phyloP scores from a whole-genome alignment of 2,888 invertebrate genomes.

The Heteromurus nitidus region DNA sequence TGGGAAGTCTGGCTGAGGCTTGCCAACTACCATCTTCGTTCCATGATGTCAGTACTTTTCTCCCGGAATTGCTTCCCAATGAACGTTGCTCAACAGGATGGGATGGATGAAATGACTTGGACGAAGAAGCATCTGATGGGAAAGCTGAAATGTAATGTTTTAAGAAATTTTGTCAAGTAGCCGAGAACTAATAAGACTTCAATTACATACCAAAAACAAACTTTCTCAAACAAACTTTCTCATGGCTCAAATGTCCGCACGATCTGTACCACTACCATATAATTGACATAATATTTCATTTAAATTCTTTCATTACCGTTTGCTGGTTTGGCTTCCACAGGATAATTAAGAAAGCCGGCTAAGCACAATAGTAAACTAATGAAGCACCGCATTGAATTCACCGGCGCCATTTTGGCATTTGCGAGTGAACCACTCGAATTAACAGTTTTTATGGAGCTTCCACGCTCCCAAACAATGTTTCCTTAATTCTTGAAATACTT shows the following conservation, averaged over 20 bases:
- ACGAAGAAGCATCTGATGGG: not conserved
- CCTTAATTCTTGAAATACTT: too few species aligned
- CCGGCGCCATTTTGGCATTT: conserved; percentile 41
- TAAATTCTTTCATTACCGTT: conserved; percentile 26
- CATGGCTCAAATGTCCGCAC: too few species aligned
- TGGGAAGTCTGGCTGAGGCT: conserved; percentile 71
- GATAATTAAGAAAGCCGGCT: not conserved
- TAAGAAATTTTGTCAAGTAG: conserved; percentile 1
- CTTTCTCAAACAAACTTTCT: too few species aligned
- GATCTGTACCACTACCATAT: too few species aligned
- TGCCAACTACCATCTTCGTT: conserved; percentile 70
- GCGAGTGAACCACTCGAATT: not conserved
- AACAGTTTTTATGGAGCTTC: conserved; percentile 23
- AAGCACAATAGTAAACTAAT: conserved; percentile 27
- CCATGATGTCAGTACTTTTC: conserved; percentile 65
- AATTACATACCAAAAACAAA: not conserved
- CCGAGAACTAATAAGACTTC: not conserved
- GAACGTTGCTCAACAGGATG: conserved; percentile 25
- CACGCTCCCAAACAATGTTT: conserved; percentile 25
- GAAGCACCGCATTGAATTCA: not conserved
- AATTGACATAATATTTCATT: too few species aligned
- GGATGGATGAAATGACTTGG: conserved; percentile 7
- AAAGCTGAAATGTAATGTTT: not conserved
- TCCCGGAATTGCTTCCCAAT: not conserved
- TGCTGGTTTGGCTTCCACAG: conserved; percentile 37